phyloP scores from a whole-genome alignment of 2,797 vertebrate genomes.

The Poecilia picta region DNA sequence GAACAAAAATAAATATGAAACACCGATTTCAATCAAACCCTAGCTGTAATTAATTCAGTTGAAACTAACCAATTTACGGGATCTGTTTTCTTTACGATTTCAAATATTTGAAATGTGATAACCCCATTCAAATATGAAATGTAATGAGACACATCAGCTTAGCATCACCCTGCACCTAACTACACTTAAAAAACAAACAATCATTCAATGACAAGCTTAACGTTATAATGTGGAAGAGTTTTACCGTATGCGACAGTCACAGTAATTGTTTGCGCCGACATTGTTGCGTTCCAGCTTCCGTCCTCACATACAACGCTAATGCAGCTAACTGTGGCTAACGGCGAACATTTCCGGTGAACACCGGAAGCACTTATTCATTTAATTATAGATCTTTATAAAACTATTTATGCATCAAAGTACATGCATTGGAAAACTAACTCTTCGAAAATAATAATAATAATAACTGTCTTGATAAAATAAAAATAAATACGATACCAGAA shows the following conservation, averaged over 20 bases:
- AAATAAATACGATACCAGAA: too few relatives aligned
- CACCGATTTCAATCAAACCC: background rate
- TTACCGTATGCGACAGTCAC: conserved; percentile 85
- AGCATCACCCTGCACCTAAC: conserved; percentile 5
- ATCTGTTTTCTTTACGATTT: background rate
- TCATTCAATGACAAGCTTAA: background rate
- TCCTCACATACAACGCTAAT: conserved; percentile 27
- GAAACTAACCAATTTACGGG: background rate
- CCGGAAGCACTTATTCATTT: conserved; percentile 43
- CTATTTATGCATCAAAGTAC: background rate
- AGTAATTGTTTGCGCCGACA: conserved; percentile 78
- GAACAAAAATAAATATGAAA: background rate
- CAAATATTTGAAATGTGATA: background rate
- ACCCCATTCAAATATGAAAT: background rate
- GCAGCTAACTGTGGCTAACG: conserved; percentile 30
- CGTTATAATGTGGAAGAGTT: background rate
- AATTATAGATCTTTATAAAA: background rate
- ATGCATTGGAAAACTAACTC: background rate
- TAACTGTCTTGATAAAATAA: too few relatives aligned
- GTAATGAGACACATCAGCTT: conserved; percentile 24
- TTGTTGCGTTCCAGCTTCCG: conserved; percentile 45
- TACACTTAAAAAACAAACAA: background rate
- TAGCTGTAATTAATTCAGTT: background rate
- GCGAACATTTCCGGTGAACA: conserved; percentile 59
- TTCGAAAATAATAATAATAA: background rate